phyloP scores from a whole-genome alignment of 1,140 invertebrate genomes.

The Dreissena polymorpha region DNA sequence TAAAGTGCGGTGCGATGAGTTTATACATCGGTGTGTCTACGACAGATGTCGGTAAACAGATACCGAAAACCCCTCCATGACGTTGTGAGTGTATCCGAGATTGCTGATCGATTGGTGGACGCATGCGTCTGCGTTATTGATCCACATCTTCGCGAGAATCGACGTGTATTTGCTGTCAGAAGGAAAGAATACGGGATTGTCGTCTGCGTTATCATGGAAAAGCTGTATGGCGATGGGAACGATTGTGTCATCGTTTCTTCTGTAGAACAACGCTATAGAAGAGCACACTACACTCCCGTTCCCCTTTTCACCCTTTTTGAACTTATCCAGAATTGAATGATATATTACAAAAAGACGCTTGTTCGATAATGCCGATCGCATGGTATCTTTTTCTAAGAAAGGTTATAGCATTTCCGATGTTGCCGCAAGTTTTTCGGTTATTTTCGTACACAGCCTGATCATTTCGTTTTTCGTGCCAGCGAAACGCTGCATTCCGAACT shows the following conservation, averaged over 20 bases:
- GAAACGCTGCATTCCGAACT: neutral
- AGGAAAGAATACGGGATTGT: conserved; percentile 80
- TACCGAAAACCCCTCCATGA: conserved; percentile 79
- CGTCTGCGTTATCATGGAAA: conserved; percentile 68
- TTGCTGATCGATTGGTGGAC: conserved; percentile 79
- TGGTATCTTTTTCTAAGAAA: conserved; percentile 29
- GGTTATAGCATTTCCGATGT: conserved; percentile 34
- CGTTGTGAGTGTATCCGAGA: conserved; percentile 78
- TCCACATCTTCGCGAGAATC: conserved; percentile 81
- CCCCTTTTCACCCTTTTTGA: neutral
- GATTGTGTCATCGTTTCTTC: conserved; percentile 71
- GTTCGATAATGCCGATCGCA: conserved; percentile 10
- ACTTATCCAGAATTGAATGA: conserved; percentile 32
- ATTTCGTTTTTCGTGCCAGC: conserved; percentile 43
- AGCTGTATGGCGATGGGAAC: conserved; percentile 79
- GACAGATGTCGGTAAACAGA: conserved; percentile 78
- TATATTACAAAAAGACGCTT: conserved; percentile 47
- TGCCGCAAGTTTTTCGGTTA: conserved; percentile 73
- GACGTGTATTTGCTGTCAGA: too few relatives aligned
- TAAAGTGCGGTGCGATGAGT: conserved; percentile 79
- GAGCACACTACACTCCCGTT: neutral
- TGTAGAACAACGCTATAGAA: conserved; percentile 77
- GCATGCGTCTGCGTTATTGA: conserved; percentile 79
- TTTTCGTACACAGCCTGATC: conserved; percentile 73
- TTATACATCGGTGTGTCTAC: conserved; percentile 79